phyloP scores from a whole-genome alignment of 2,113 vertebrate species.

The Crypturellus undulatus region DNA sequence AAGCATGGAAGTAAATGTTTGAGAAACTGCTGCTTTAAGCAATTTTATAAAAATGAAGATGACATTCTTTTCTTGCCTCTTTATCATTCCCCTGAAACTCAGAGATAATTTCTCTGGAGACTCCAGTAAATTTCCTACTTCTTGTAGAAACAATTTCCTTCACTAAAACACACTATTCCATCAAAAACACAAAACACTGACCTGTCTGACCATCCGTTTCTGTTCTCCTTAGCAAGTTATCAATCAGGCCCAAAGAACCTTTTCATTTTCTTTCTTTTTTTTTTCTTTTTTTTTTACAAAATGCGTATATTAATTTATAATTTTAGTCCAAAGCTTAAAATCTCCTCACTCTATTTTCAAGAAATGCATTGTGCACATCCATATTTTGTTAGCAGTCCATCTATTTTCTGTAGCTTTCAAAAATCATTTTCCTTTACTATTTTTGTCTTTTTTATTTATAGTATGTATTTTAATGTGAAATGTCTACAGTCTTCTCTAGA shows the following conservation, averaged over 20 bases:
- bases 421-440: not conserved
- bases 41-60: not conserved
- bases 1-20: not conserved
- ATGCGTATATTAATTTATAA: not conserved
- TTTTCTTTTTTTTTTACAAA: not conserved
- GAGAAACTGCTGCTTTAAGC: not conserved
- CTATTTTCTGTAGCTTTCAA: not conserved
- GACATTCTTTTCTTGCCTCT: not conserved
- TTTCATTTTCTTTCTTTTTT: not conserved
- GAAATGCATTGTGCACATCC: not conserved
- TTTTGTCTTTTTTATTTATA: not conserved
- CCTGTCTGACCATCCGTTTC: not conserved
- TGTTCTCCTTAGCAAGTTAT: not conserved
- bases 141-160: not conserved
- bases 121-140: not conserved
- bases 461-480: not conserved
- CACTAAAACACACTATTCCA: not conserved
- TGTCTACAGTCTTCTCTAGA: not conserved
- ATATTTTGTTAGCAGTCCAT: not conserved
- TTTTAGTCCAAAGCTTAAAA: not conserved
- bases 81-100: not conserved
- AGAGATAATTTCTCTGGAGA: not conserved
- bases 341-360: not conserved
- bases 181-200: not conserved
- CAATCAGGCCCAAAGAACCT: not conserved